A percentile compares a stretch with the other conserved stretches of the same genome.
phyloP scores from a whole-genome alignment of 2,797 vertebrate species.

The Paedocypris micromegethes region DNA sequence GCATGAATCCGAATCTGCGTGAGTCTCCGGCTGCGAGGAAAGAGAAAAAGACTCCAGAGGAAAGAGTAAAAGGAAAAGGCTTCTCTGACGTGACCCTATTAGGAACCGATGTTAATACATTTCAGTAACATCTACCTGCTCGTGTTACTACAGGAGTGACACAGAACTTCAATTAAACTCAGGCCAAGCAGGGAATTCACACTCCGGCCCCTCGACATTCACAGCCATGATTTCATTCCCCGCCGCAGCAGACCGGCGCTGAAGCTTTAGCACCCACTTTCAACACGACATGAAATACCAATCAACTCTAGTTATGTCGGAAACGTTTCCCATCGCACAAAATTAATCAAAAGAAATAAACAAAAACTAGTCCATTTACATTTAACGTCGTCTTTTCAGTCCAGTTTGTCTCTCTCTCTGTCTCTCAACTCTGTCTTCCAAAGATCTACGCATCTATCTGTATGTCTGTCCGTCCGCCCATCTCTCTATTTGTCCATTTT shows the following conservation, averaged over 20 bases:
- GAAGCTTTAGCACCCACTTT: not conserved
- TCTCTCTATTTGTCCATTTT: too few relatives aligned
- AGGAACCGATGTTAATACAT: conserved; percentile 41
- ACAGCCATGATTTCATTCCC: conserved; percentile 35
- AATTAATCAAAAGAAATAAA: too few relatives aligned
- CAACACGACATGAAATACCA: not conserved
- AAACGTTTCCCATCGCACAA: too few relatives aligned
- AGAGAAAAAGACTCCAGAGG: conserved; percentile 1
- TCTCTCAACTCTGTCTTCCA: too few relatives aligned
- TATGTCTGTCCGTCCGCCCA: too few relatives aligned
- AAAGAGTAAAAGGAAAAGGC: conserved; percentile 2
- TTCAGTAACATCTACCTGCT: conserved; percentile 39
- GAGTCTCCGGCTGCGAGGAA: not conserved
- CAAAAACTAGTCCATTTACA: too few relatives aligned
- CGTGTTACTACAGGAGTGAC: conserved; percentile 41
- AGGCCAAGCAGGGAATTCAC: conserved; percentile 35
- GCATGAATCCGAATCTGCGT: not conserved
- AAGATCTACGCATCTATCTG: too few relatives aligned
- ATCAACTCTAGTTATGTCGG: too few relatives aligned
- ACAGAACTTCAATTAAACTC: conserved; percentile 51
- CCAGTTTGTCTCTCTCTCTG: too few relatives aligned
- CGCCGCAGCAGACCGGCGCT: not conserved
- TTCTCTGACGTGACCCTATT: conserved; percentile 42
- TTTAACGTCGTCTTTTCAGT: too few relatives aligned
- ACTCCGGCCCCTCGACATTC: conserved; percentile 21